Evolutionary conservation across 2,797 vertebrate species (phyloP), one percentile per base, ranked within the genome.

Genomic region (Limosa lapponica): DNA sequence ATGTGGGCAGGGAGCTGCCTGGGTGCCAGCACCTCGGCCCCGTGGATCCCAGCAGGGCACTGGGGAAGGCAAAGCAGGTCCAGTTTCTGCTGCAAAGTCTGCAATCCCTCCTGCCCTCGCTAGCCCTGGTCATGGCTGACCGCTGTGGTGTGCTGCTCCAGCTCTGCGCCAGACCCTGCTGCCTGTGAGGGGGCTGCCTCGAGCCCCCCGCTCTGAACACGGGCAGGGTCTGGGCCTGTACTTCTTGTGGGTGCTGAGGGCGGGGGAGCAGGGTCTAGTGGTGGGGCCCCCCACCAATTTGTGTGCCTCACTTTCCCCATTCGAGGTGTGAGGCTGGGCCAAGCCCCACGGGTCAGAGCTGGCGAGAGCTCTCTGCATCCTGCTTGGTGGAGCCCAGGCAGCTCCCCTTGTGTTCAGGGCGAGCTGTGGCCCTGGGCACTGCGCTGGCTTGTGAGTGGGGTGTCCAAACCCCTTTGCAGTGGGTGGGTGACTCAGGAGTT

Each of bases 401-500:
- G 41, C 86, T 72, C 51, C 72, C 61, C 36, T n/a, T 2, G 1
- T 2, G 0, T 20, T 57, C 8, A 4, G 43, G 74, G 37, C 7
- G 54, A 84, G 10, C 1, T 28, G 44, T 39, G 44, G 52, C 73
- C 39, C 54, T 8, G 58, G 69, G 73, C 51, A 5, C 13, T 9
- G 36, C 17, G 62, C 41, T 2, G 3, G 12, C 20, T 57, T 14
- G 48, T 39, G 64, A 10, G 24, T 13, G n/a, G 2, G 49, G 17
- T 4, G 27, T 58, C 87, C 87, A 43, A 77, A 28, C 7, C 34
- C 16, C 32, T 66, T 41, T n/a, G 41, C 18, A 36, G 36, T 1
- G 61, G 17, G 34, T 81, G 93, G 23, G 36, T 83, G 93, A 95
- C 71, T 93, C 92, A 81, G 90, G 92, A 34, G 51, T 17, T 19